Percentiles rank a stretch among this genome's conserved stretches.
These are phyloP conservation scores for Drosophila antonietae DNA, from an alignment of 2,888 invertebrate genomes.

Conservation along the genomic window DNA sequence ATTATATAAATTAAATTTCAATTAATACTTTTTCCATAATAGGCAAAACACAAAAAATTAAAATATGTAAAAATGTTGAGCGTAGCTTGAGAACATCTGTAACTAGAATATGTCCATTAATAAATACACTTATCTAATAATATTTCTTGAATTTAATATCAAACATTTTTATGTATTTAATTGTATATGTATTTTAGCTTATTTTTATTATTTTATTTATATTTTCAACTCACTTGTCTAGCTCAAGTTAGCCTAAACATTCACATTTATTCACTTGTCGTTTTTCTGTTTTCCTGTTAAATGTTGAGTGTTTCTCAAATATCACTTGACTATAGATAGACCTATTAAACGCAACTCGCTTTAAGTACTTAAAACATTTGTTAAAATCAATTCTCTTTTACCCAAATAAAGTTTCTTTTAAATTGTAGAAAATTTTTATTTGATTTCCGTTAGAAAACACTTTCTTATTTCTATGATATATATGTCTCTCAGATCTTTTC, in stretches of 20 bases:
- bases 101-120: too few relatives aligned
- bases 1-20: too few relatives aligned
- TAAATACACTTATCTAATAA: too few relatives aligned
- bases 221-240: background rate
- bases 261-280: background rate
- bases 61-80: too few relatives aligned
- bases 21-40: too few relatives aligned
- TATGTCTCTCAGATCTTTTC: background rate
- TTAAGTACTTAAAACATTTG: background rate
- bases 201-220: background rate
- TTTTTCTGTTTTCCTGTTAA: background rate
- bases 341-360: background rate
- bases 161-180: too few relatives aligned
- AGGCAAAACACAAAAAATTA: too few relatives aligned
- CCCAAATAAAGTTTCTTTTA: background rate
- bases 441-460: background rate
- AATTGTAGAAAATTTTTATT: background rate
- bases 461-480: background rate
- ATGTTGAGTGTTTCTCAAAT: too few relatives aligned
- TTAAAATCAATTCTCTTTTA: background rate
- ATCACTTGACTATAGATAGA: background rate
- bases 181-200: too few relatives aligned
- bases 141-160: too few relatives aligned
- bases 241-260: background rate
- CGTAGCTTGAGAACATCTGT: too few relatives aligned